Percentiles rank a stretch among this genome's conserved stretches.
phyloP scores from a whole-genome alignment of 2,113 vertebrate species.

The Centropus bengalensis region DNA sequence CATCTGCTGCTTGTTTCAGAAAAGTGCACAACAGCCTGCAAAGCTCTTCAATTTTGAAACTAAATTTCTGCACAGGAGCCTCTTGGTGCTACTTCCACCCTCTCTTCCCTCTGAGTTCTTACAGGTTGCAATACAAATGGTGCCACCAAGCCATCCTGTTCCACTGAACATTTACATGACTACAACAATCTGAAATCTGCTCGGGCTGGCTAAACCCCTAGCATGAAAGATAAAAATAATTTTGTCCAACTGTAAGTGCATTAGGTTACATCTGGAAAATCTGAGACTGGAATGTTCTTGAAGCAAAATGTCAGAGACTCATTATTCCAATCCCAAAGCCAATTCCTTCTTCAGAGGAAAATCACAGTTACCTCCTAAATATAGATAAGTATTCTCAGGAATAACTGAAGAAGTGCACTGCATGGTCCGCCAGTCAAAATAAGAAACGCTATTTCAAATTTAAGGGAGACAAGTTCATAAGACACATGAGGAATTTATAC shows the following conservation, averaged over 20 bases:
- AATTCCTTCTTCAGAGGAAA: conserved; percentile 12
- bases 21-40: background rate
- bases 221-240: conserved; percentile 42
- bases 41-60: background rate
- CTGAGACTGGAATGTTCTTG: conserved; percentile 26
- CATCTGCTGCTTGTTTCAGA: background rate
- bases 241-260: background rate
- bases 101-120: background rate
- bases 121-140: background rate
- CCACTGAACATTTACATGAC: background rate
- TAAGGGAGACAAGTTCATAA: background rate
- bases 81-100: background rate
- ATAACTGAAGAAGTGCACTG: background rate
- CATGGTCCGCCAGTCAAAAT: background rate
- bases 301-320: background rate
- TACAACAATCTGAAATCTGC: conserved; percentile 19
- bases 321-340: background rate
- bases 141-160: background rate
- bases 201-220: conserved; percentile 22
- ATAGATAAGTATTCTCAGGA: background rate
- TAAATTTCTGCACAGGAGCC: background rate
- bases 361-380: conserved; percentile 17
- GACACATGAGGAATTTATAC: background rate
- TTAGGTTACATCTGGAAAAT: conserved; percentile 49
- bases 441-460: background rate